Base-by-base conservation (phyloP, 2,797 vertebrate species). In the Coracias cyanogaster region DNA sequence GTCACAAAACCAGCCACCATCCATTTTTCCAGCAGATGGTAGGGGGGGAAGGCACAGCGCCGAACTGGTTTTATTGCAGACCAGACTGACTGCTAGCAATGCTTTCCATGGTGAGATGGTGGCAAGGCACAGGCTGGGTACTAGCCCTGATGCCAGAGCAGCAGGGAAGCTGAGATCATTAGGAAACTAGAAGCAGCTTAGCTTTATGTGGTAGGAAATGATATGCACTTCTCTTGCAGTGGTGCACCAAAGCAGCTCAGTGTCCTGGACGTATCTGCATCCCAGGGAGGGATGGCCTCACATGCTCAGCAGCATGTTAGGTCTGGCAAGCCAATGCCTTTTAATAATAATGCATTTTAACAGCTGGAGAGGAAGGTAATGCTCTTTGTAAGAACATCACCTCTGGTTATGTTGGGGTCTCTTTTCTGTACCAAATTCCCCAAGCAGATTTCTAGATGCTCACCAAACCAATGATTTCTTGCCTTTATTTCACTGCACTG, bases 301-400 rank as follows among this genome's bases (percentile, higher is more conserved):
- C 1, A 2, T 19, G 35, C 26, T 25, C 31, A 5, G 33, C 0
- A 4, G n/a, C 33, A n/a, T 0, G 0, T 14, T 19, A 35, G 49
- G 51, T 46, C 70, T 35, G 18, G 21, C 37, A 57, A 69, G 31
- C 21, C 4, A 10, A n/a, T 29, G 51, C 15, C 28, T 84, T 84
- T 73, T 73, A 37, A 19, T 51, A 37, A 19, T 51, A 45, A 55
- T 46, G 39, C 35, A 20, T 37, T 65, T 55, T 64, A 62, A 25
- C 45, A 69, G n/a, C 28, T 37, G 17, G 41, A 14, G 33, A 21
- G 45, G 26, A 51, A 70, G 12, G 25, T 49, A 31, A 37, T 18
- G 41, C 28, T 55, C 54, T 26, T 51, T 35, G 29, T 43, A 66
- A 71, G 46, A 74, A 16, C 55, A 25, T 15, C n/a, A 35, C 25